Base-by-base conservation (phyloP, 1,140 invertebrate species). In the Zaprionus camerounensis region DNA sequence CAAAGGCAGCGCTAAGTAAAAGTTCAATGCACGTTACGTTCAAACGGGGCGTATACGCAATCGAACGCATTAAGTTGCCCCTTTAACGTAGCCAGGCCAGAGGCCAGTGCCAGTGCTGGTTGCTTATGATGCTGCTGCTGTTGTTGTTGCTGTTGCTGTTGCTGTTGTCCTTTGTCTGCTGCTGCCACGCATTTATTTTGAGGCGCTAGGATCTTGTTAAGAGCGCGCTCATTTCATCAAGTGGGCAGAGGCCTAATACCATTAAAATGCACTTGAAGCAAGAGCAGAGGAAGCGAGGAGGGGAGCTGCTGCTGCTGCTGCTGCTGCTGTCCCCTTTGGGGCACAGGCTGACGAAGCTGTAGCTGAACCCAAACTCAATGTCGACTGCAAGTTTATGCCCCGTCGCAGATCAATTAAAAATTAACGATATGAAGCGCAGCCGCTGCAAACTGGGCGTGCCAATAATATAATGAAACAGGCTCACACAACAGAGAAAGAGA, bases 341-440 rank as follows among this genome's bases (percentile, higher is more conserved):
- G 57, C 75, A 72, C 49, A 71, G 57, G 68, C 76, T 76, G 82
- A 86, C 76, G 83, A 80, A 80, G 71, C 82, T 81, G 65, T 41
- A 53, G 66, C 41, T 38, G 53, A 41, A 28, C 64, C 36, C 44
- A 63, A 63, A 49, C 26, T 49, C 63, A 65, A 67, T 67, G 53
- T 65, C 63, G 80, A 78, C 84, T 81, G 81, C 81, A 83, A 77
- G 44, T 61, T 73, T 70, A 51, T 74, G 72, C 65, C 61, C 65
- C 81, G 66, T 71, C 70, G 81, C 79, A 92, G 91, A 92, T 92
- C 91, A 92, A 92, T 92, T 92, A 92, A 92, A 92, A 92, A 92
- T 87, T 91, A 92, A 92, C 91, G 91, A 92, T 92, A 92, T 82
- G 78, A 91, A 91, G 76, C 82, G 80, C 82, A 86, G 81, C 74